Evolutionary conservation across 2,113 vertebrate species (phyloP).

Genomic region (Azemiops feae): DNA sequence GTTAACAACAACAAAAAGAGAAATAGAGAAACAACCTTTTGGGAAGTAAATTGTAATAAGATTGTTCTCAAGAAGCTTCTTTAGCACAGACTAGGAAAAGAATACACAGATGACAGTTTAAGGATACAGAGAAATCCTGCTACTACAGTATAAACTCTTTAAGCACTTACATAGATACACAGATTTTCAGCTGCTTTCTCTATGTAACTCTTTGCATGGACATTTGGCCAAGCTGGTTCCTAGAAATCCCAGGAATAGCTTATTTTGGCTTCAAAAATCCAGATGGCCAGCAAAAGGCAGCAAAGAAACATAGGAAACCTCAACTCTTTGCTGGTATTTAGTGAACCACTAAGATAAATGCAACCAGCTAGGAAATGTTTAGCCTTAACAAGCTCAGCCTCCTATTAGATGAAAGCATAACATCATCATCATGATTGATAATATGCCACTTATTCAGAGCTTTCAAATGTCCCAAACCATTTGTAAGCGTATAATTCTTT

Average conservation of each 20-base stretch:
- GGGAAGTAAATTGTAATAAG: constrained; percentile 14
- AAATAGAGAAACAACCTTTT: not conserved
- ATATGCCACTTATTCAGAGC: not conserved
- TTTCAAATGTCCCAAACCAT: not conserved
- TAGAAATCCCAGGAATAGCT: constrained; percentile 28
- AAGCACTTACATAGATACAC: not conserved
- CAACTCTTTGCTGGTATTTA: constrained; percentile 45
- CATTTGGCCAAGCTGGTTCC: constrained; percentile 5
- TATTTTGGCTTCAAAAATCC: not conserved
- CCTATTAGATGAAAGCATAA: not conserved
- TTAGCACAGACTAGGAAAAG: not conserved
- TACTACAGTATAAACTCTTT: not conserved
- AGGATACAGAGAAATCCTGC: not conserved
- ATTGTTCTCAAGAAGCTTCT: not conserved
- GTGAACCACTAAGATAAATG: not conserved
- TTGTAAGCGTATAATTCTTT: not conserved
- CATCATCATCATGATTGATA: not conserved
- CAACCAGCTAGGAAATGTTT: too few species aligned
- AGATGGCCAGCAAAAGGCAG: not conserved
- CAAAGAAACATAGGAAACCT: not conserved
- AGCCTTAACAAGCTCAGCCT: not conserved
- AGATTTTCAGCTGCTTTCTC: rapidly evolving
- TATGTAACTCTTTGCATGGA: not conserved
- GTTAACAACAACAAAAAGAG: rapidly evolving
- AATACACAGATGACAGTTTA: not conserved